Evolutionary conservation across 2,113 vertebrate species (phyloP), one percentile per base, ranked within the genome.

Genomic region (Zosterops lateralis): DNA sequence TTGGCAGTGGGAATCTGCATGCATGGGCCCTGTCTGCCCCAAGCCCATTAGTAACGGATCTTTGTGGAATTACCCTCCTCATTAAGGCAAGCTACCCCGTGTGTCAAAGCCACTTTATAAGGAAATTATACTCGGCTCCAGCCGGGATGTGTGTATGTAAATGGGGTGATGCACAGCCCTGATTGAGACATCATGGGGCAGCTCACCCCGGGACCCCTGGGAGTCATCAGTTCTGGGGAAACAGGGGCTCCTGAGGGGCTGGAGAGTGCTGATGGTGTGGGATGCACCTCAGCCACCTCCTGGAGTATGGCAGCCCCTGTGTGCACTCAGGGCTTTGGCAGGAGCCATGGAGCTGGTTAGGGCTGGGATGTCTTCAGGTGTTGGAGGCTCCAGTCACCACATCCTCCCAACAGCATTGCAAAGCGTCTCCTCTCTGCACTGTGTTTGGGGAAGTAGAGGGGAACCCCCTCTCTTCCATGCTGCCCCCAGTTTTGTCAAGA

Each of bases 11-110:
- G 64, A 26, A 0, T 18, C 60, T 50, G 76, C 11, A 1, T 34
- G 3, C 17, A 3, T 1, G 0, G 44, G 60, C 2, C 0, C 71
- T 82, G 90, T 45, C 67, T 32, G 47, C 51, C 87, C 58, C 56
- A 26, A 87, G 45, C 81, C 95, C 65, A 58, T 93, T 88, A 82
- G 90, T 64, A 42, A 79, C 0, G 1, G 82, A 31, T 90, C 87
- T 93, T 89, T 65, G 92, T 54, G 71, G 94, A 78, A 89, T 74
- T 66, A 81, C 79, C 36, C 84, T 88, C 57, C 93, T 95, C 78
- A 67, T 90, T 92, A 92, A 77, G 57, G 91, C 2, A 0, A 90
- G 83, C 51, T 70, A 38, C 64, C 76, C 89, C 7, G 0, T n/a
- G 75, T 58, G 65, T 84, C 87, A 87, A 51, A 85, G 84, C 34